Percentiles rank a stretch among this genome's conserved stretches.
Evolutionary conservation across 2,113 vertebrate genomes (phyloP).

Genomic region (Mormyrus iriodes): DNA sequence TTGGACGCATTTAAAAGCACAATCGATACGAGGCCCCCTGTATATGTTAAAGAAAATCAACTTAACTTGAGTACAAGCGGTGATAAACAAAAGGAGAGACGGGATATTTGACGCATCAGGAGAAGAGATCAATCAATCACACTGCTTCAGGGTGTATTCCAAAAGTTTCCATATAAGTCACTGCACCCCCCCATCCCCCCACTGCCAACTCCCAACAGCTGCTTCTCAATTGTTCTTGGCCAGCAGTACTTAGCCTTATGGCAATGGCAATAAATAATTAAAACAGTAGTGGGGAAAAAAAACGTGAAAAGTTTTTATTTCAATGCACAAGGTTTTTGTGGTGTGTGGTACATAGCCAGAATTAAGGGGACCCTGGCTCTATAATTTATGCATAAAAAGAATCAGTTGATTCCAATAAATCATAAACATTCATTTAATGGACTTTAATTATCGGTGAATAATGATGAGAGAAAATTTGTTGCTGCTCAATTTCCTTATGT

Average conservation of each 20-base stretch:
- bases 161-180: not conserved
- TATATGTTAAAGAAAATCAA: conserved; percentile 38
- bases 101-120: conserved; percentile 31
- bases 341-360: not conserved
- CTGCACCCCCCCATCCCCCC: not conserved
- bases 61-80: conserved; percentile 34
- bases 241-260: not conserved
- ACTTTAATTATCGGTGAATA: not conserved
- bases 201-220: not conserved
- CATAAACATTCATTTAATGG: not conserved
- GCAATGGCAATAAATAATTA: not conserved
- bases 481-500: not conserved
- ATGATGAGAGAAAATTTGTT: not conserved
- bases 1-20: conserved; percentile 34
- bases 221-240: not conserved
- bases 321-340: not conserved
- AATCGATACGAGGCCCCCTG: conserved; percentile 30
- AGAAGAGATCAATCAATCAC: conserved; percentile 33
- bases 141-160: conserved; percentile 12
- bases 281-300: not conserved
- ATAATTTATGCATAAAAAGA: not conserved
- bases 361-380: not conserved
- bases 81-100: conserved; percentile 39
- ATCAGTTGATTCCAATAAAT: not conserved
- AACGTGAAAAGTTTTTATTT: not conserved